phyloP scores from a whole-genome alignment of 2,888 invertebrate species.

The Biston betularia region DNA sequence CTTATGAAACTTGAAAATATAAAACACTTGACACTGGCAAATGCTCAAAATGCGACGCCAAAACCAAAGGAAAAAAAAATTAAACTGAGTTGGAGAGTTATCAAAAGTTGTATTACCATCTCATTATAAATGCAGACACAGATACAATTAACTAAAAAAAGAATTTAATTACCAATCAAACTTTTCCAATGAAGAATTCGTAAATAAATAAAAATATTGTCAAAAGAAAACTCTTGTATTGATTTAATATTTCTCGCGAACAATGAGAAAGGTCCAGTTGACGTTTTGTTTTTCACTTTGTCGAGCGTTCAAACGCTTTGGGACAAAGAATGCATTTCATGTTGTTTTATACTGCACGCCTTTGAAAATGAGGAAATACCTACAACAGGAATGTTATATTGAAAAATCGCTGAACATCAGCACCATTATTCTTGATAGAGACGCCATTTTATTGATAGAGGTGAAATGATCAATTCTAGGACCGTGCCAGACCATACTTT shows the following conservation, averaged over 20 bases:
- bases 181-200: not conserved
- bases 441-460: slow-evolving; percentile 4
- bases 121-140: too few relatives aligned
- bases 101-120: too few relatives aligned
- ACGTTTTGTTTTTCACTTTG: slow-evolving; percentile 14
- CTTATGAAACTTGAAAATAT: too few relatives aligned
- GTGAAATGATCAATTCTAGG: not conserved
- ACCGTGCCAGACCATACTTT: not conserved
- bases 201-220: slow-evolving; percentile 6
- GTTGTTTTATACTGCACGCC: slow-evolving; percentile 19
- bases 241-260: slow-evolving; percentile 6
- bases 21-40: too few relatives aligned
- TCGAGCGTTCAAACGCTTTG: slow-evolving; percentile 2
- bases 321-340: slow-evolving; percentile 19
- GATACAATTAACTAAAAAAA: too few relatives aligned
- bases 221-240: slow-evolving; percentile 2
- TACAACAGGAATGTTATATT: slow-evolving; percentile 21
- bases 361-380: slow-evolving; percentile 25
- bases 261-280: slow-evolving; percentile 5
- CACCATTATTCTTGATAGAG: slow-evolving; percentile 16
- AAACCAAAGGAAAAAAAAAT: too few relatives aligned
- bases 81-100: too few relatives aligned
- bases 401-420: slow-evolving; percentile 18
- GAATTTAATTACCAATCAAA: too few relatives aligned
- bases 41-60: too few relatives aligned